Base-by-base conservation (phyloP, 2,113 vertebrate genomes). In the Cathartes aura region DNA sequence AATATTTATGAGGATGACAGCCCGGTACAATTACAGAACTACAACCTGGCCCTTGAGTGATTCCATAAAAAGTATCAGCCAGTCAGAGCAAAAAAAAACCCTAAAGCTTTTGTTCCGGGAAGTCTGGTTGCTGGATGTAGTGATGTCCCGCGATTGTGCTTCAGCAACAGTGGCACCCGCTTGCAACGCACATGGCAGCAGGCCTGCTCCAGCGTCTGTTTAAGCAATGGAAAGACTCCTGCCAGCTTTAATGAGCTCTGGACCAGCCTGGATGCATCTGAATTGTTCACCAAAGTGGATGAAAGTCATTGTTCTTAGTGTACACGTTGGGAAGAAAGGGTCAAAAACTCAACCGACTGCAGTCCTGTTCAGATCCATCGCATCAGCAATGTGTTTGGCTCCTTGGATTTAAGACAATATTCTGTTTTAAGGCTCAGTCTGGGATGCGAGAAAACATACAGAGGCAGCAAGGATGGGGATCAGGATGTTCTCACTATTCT, bases 1-100 rank as follows among this genome's bases (percentile, higher is more conserved):
- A 95, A 92, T 97, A 98, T 98, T 95, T 78, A 97, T 95, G 96
- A 97, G 90, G 88, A 97, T 56, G 24, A 79, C 94, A 83, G 81
- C 88, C 83, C 70, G 17, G 76, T 74, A 94, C 96, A 97, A 97
- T 96, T 95, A 93, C 70, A 84, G 73, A 96, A 84, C 94, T 87
- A 75, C 94, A 96, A 93, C 93, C 74, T 87, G 83, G 90, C 85
- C 94, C 95, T 93, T 59, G 71, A 93, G 96, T 87, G 81, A 62
- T 87, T 90, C 91, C 62, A 48, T 75, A 63, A 82, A 83, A 90
- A 94, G 89, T 94, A 88, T 42, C 55, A 82, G 58, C 62, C 86
- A 87, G 80, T 14, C 43, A 53, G 42, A 70, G 55, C 2, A 5
- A 62, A 81, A 50, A 23, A 23, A 8, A 19, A 14, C 11, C 82